Evolutionary conservation across 1,140 invertebrate genomes (phyloP), one percentile per base, ranked within the genome.

Genomic region (Heliconius himera): DNA sequence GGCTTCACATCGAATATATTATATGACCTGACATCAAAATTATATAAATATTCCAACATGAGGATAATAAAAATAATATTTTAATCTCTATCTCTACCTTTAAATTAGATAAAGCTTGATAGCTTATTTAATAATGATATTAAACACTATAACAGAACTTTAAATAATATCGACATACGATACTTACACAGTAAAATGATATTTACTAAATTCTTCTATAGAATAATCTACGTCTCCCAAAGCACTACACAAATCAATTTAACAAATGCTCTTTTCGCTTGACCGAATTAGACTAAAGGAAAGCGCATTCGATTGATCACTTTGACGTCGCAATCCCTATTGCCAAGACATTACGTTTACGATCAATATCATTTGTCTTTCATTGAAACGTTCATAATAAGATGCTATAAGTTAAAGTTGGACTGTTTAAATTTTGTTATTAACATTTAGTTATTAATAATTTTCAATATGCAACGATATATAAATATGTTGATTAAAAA

Each of bases 221-320:
- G 22, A 13, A 66, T 66, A 66, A 26, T 66, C 26, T 26, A 16
- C 22, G 60, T 66, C 0, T 29, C 11, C 8, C 3, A 46, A 8
- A 22, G 54, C n/a, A 60, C 20, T 22, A 60, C 54, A 11, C 54
- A 60, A 66, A 66, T 72, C 33, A 72, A 38, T 41, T 20, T 18
- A 22, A 36, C 8, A 72, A 16, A 72, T 22, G 70, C 36, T 38
- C 16, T 38, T n/a, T 38, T 72, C 20, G 18, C 22, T 72, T 38
- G 70, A 36, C 70, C 33, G 36, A 41, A 72, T 72, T 72, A 72
- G 60, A 66, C 60, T 66, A 26, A 66, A 36, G 36, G 33, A 72
- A 72, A 9, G 60, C 60, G 36, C 70, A 22, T 70, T 70, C 66
- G 16, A 71, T 71, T 33, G 16, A 71, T 71, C 36, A 41, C 33